Evolutionary conservation across 2,113 vertebrate genomes (phyloP).

Genomic region (human): DNA sequence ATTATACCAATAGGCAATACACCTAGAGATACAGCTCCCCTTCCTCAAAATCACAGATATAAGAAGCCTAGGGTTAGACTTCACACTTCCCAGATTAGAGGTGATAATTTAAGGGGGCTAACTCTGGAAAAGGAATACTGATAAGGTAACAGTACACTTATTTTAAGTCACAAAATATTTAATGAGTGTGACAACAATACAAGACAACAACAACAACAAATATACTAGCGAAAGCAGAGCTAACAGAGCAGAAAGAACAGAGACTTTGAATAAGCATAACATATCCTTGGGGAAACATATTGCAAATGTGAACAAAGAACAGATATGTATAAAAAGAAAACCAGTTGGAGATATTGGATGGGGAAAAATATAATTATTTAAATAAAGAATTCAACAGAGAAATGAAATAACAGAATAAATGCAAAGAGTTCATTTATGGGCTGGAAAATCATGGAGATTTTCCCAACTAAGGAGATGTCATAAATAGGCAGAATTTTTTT

Average conservation of each 20-base stretch:
- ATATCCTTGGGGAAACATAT: slow-evolving; percentile 22
- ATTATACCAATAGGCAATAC: neutral
- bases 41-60: neutral
- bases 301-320: neutral
- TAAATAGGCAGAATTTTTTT: neutral
- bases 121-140: neutral
- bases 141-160: neutral
- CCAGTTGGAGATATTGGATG: neutral
- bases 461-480: neutral
- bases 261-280: slow-evolving; percentile 29
- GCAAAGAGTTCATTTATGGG: neutral
- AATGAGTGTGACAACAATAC: neutral
- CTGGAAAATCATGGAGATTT: slow-evolving; percentile 29
- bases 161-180: neutral
- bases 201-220: neutral
- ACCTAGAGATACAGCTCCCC: neutral
- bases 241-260: slow-evolving; percentile 32
- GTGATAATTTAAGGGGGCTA: neutral
- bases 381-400: neutral
- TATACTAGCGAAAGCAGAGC: neutral
- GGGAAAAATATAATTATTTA: slow-evolving; percentile 43
- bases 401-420: neutral
- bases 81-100: neutral
- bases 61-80: neutral
- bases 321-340: slow-evolving; percentile 48